Percentiles rank a stretch among this genome's conserved stretches.
These are phyloP conservation scores for Lethenteron reissneri DNA, from an alignment of 2,113 vertebrate species.

Conservation along the genomic window DNA sequence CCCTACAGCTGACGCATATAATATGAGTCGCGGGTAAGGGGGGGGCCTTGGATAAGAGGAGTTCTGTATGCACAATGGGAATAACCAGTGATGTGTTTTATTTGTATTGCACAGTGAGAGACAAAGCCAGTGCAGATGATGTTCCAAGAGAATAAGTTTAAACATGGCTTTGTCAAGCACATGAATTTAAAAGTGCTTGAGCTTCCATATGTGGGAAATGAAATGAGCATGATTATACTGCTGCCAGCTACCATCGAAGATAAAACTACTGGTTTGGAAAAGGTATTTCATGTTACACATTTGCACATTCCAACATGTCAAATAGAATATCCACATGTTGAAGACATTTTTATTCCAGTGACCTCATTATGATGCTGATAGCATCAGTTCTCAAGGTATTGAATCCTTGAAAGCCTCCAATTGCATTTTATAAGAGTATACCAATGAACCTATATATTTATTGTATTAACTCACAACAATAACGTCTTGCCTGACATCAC, in stretches of 20 bases:
- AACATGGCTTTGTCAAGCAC: constrained; percentile 31
- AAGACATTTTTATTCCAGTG: neutral
- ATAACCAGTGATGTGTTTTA: no score
- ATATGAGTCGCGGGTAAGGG: no score
- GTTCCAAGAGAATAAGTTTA: constrained; percentile 39
- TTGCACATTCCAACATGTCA: neutral
- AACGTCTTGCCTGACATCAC: no score
- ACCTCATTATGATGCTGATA: neutral
- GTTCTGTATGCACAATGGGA: no score
- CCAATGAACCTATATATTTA: no score
- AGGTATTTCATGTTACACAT: constrained; percentile 27
- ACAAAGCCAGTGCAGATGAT: constrained; percentile 56
- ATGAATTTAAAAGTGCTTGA: constrained; percentile 36
- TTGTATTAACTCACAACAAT: no score
- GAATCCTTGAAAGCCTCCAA: no score
- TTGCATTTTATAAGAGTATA: no score
- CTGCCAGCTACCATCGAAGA: constrained; percentile 36
- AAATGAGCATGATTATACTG: constrained; percentile 67
- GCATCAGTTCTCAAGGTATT: neutral
- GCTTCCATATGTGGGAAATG: constrained; percentile 34
- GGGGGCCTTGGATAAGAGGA: no score
- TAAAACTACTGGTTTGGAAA: constrained; percentile 29
- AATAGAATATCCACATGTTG: neutral
- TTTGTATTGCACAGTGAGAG: constrained; percentile 27
- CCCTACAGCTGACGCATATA: no score